phyloP scores from a whole-genome alignment of 2,797 vertebrate species.

The Semotilus atromaculatus region DNA sequence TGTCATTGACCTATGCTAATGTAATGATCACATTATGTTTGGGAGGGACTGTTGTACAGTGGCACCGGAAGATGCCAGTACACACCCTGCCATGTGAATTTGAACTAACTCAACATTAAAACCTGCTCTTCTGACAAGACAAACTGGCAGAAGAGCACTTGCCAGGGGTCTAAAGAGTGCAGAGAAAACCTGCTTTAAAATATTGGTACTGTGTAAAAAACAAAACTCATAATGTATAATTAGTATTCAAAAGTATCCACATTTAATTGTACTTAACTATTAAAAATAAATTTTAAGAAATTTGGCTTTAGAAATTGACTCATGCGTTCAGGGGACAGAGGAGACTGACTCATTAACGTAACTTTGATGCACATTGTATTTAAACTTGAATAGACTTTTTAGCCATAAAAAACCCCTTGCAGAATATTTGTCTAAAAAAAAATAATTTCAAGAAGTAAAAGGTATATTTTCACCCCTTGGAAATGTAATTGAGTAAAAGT shows the following conservation, averaged over 20 bases:
- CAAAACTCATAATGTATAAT: too few species aligned
- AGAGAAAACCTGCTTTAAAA: background rate
- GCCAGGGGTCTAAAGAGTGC: too few species aligned
- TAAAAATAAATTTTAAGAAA: background rate
- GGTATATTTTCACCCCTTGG: background rate
- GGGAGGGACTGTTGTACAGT: constrained; percentile 8
- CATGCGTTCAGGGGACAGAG: background rate
- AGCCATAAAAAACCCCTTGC: background rate
- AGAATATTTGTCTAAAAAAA: background rate
- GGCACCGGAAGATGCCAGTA: background rate
- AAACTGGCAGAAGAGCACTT: background rate
- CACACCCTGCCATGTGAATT: background rate
- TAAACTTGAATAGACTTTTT: background rate
- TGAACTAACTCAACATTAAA: constrained; percentile 10
- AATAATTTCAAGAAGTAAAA: background rate
- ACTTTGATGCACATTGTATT: background rate
- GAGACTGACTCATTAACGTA: background rate
- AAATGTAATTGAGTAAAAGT: background rate
- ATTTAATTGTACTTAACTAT: background rate
- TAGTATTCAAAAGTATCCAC: background rate
- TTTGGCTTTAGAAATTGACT: background rate
- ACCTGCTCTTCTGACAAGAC: background rate
- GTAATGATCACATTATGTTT: background rate
- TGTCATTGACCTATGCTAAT: background rate
- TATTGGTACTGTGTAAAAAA: background rate